Conservation (phyloP, 2,888 invertebrate species). For the Alentia gelatinosa region DNA sequence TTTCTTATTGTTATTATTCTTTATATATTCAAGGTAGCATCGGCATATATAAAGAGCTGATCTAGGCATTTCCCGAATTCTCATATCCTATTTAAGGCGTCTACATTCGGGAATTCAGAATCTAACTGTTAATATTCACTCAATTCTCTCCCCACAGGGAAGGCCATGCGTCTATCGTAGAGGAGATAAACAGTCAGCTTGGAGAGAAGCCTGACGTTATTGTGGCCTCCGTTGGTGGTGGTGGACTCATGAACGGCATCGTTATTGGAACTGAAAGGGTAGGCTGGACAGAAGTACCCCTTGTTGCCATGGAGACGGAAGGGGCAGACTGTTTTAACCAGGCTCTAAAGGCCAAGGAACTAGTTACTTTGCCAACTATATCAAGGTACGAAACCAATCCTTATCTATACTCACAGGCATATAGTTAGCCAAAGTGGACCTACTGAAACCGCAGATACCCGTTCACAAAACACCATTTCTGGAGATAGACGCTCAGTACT, state of each 20-base stretch:
- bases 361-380: slow-evolving; percentile 80
- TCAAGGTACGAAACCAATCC: slow-evolving; percentile 81
- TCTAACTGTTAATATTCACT: not conserved
- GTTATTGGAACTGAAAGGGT: slow-evolving; percentile 65
- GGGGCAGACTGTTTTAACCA: slow-evolving; percentile 81
- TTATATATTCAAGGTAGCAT: not conserved
- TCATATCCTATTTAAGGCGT: no score
- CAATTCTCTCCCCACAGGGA: slow-evolving; percentile 75
- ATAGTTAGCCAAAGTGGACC: no score
- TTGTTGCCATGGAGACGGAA: slow-evolving; percentile 82
- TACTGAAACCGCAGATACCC: no score
- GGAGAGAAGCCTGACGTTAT: slow-evolving; percentile 79
- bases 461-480: no score
- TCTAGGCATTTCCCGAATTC: not conserved
- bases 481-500: no score
- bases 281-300: slow-evolving; percentile 80
- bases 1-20: not conserved
- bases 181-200: slow-evolving; percentile 80
- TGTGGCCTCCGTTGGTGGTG: slow-evolving; percentile 82
- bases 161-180: slow-evolving; percentile 81
- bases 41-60: not conserved
- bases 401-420: no score
- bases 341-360: slow-evolving; percentile 78
- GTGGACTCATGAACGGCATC: slow-evolving; percentile 81
- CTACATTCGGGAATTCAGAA: not conserved